phyloP scores from a whole-genome alignment of 2,797 vertebrate genomes.

The Hippopotamyrus pictus region DNA sequence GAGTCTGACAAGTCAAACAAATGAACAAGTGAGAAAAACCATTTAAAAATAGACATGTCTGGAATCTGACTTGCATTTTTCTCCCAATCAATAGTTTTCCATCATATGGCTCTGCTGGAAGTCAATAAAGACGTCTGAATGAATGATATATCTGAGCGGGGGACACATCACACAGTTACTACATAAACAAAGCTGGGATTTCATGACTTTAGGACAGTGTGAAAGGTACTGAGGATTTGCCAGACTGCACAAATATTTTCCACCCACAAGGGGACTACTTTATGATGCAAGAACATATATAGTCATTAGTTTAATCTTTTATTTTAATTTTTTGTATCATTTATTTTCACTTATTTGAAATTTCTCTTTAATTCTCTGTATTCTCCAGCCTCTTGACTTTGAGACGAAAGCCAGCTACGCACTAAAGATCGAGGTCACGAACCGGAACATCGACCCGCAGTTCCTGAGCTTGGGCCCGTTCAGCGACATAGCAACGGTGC shows the following conservation, averaged over 20 bases:
- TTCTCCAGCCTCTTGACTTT: slow-evolving; percentile 79
- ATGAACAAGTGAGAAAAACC: slow-evolving; percentile 30
- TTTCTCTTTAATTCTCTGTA: background rate
- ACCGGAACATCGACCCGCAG: slow-evolving; percentile 80
- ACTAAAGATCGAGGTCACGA: slow-evolving; percentile 83
- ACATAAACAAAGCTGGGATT: background rate
- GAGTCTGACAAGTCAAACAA: slow-evolving; percentile 36
- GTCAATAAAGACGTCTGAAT: slow-evolving; percentile 35
- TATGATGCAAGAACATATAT: background rate
- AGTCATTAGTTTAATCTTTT: background rate
- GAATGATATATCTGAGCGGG: slow-evolving; percentile 34
- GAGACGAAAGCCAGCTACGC: slow-evolving; percentile 84
- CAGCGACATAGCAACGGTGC: slow-evolving; percentile 77
- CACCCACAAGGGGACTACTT: background rate
- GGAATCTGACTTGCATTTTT: slow-evolving; percentile 36
- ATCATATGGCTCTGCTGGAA: slow-evolving; percentile 30
- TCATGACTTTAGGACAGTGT: background rate
- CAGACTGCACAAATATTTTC: background rate
- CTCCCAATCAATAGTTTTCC: slow-evolving; percentile 40
- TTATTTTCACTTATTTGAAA: background rate
- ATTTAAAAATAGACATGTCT: slow-evolving; percentile 30
- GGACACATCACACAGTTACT: background rate
- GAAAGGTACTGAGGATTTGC: background rate
- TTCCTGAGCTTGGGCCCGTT: slow-evolving; percentile 84
- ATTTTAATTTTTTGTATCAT: background rate